Conservation (phyloP, 92 coral and sea anemone species). For the Epizoanthus scotinus region DNA sequence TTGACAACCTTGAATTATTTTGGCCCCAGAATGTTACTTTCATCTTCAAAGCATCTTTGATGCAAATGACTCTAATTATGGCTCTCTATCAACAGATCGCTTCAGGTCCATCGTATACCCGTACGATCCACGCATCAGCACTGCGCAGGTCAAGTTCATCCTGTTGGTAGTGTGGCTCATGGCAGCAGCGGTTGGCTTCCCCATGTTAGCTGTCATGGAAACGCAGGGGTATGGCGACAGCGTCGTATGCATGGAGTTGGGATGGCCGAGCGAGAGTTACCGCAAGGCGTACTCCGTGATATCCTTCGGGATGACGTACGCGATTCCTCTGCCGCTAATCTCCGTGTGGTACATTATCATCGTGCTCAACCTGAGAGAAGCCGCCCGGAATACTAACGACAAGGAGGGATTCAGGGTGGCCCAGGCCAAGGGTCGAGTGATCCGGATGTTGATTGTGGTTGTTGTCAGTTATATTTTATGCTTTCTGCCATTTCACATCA, state of each 20-base stretch:
- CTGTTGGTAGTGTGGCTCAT: constrained; percentile 77
- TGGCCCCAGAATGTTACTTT: too few relatives aligned
- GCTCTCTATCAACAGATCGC: constrained; percentile 75
- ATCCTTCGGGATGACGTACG: constrained; percentile 87
- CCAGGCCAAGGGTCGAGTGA: constrained; percentile 88
- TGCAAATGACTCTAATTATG: background rate
- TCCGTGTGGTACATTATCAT: constrained; percentile 76
- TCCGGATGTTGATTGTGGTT: constrained; percentile 85
- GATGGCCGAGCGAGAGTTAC: constrained; percentile 76
- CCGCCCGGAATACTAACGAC: constrained; percentile 75
- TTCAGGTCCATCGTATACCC: constrained; percentile 90
- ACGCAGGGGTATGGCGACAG: constrained; percentile 16
- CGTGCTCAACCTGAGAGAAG: constrained; percentile 74
- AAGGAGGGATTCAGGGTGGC: constrained; percentile 86
- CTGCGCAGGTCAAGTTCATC: constrained; percentile 75
- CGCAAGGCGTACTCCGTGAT: constrained; percentile 60
- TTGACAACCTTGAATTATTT: too few relatives aligned
- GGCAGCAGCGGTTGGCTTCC: constrained; percentile 71
- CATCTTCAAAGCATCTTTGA: too few relatives aligned
- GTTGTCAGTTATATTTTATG: constrained; percentile 82
- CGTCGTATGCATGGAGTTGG: constrained; percentile 54
- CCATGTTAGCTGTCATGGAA: constrained; percentile 69
- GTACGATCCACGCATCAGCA: constrained; percentile 81
- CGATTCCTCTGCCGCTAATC: constrained; percentile 82
- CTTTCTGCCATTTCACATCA: constrained; percentile 76